Conservation (phyloP, 2,888 invertebrate species). For the Lasius platythorax region DNA sequence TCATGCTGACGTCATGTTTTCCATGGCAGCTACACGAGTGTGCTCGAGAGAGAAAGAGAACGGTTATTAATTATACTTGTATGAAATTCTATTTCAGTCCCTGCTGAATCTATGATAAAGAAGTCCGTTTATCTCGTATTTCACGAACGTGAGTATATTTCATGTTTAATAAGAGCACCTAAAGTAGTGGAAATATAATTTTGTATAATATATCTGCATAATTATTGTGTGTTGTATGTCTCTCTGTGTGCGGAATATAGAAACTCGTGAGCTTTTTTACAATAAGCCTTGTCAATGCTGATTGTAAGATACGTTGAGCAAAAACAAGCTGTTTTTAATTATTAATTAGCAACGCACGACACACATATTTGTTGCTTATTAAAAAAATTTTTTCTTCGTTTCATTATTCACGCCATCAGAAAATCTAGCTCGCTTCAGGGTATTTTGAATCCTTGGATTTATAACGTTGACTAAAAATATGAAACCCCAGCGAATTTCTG, state of each 20-base stretch:
- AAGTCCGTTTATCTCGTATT: constrained; percentile 36
- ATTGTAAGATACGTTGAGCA: not conserved
- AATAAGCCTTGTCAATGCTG: not conserved
- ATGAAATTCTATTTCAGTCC: constrained; percentile 43
- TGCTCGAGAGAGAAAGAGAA: constrained; percentile 41
- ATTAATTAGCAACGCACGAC: not conserved
- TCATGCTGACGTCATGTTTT: constrained; percentile 48
- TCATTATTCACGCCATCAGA: not conserved
- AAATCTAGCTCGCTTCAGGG: not conserved
- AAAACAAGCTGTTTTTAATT: not conserved
- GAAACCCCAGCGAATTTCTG: not conserved
- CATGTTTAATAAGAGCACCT: not conserved
- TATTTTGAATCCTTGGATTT: not conserved
- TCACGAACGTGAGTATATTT: not conserved
- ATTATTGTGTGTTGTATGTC: not conserved
- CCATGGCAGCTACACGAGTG: constrained; percentile 42
- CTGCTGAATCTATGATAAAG: constrained; percentile 34
- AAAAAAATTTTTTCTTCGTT: not conserved
- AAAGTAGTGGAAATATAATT: not conserved
- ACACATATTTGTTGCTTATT: not conserved
- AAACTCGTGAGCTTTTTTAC: not conserved
- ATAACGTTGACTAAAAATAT: not conserved
- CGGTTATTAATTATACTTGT: constrained; percentile 40
- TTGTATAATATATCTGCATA: not conserved
- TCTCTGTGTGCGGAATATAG: not conserved